Evolutionary conservation across 1,140 invertebrate genomes (phyloP).

Genomic region (Copidosoma floridanum): DNA sequence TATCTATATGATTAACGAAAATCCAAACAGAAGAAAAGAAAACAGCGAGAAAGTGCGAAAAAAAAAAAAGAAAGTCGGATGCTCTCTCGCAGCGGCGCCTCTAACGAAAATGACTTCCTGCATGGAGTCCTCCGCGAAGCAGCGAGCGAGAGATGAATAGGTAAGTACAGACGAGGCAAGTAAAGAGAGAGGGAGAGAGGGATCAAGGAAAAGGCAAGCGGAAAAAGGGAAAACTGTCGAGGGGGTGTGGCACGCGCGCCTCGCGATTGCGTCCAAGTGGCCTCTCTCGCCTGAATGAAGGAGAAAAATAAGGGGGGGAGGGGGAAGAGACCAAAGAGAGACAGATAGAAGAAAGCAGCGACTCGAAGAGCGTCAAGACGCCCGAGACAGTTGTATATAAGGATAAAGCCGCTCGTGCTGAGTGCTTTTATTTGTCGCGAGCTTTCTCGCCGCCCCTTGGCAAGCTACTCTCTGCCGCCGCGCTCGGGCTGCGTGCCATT

Average conservation of each 20-base stretch:
- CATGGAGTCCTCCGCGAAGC: constrained; percentile 42
- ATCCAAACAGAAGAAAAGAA: constrained; percentile 17
- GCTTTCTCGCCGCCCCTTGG: constrained; percentile 28
- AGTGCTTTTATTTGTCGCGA: constrained; percentile 53
- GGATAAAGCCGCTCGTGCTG: constrained; percentile 52
- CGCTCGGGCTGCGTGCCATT: constrained; percentile 43
- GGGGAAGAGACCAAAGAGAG: constrained; percentile 1
- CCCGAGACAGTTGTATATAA: constrained; percentile 53
- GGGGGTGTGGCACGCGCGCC: too few relatives aligned
- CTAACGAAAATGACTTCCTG: constrained; percentile 46
- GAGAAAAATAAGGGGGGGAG: constrained; percentile 26
- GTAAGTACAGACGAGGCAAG: neutral
- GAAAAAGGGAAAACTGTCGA: too few relatives aligned
- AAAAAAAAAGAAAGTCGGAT: constrained; percentile 17
- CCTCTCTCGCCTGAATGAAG: constrained; percentile 26
- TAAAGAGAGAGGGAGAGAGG: neutral
- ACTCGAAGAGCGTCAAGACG: constrained; percentile 45
- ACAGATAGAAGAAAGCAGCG: constrained; percentile 21
- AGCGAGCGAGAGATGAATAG: neutral
- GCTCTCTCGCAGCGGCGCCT: constrained; percentile 17
- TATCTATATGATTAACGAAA: too few relatives aligned
- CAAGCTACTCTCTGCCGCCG: constrained; percentile 15
- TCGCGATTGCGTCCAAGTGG: constrained; percentile 33
- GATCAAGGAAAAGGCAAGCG: too few relatives aligned
- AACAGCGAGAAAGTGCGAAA: neutral